These are phyloP conservation scores for Eupithecia inturbata DNA, from an alignment of 2,888 invertebrate species.

Conservation along the genomic window DNA sequence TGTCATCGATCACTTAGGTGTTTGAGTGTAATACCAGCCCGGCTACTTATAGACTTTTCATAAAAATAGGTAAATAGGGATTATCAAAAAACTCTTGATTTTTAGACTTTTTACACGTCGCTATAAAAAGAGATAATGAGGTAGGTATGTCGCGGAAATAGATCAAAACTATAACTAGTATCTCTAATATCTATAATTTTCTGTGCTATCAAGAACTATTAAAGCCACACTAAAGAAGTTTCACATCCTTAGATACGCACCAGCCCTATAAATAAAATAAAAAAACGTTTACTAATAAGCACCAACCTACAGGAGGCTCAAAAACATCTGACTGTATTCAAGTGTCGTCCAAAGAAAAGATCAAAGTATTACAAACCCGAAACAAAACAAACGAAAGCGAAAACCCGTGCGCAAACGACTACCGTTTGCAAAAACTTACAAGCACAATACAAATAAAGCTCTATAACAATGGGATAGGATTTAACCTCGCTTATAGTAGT, in stretches of 20 bases:
- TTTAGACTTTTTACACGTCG: too few species aligned
- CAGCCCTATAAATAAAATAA: not conserved
- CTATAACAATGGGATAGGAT: conserved; percentile 50
- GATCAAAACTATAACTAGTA: too few species aligned
- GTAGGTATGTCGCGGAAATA: not conserved
- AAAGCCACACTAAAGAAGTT: not conserved
- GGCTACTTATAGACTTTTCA: not conserved
- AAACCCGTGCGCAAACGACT: conserved; percentile 65
- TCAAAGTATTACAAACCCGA: conserved; percentile 59
- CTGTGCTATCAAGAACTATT: not conserved
- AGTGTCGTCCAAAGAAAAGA: conserved; percentile 45
- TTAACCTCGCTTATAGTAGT: conserved; percentile 50
- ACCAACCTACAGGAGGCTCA: conserved; percentile 7
- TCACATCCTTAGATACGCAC: not conserved
- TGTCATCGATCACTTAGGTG: not conserved
- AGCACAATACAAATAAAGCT: conserved; percentile 53
- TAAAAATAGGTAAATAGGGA: too few species aligned
- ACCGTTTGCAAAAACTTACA: conserved; percentile 63
- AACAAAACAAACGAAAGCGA: conserved; percentile 63
- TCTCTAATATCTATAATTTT: not conserved
- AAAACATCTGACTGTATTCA: conserved; percentile 20
- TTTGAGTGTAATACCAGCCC: not conserved
- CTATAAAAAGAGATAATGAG: too few species aligned
- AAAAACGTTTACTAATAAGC: not conserved
- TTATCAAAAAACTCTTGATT: too few species aligned